Evolutionary conservation across 2,888 invertebrate species (phyloP).

Genomic region (Euplexia lucipara): DNA sequence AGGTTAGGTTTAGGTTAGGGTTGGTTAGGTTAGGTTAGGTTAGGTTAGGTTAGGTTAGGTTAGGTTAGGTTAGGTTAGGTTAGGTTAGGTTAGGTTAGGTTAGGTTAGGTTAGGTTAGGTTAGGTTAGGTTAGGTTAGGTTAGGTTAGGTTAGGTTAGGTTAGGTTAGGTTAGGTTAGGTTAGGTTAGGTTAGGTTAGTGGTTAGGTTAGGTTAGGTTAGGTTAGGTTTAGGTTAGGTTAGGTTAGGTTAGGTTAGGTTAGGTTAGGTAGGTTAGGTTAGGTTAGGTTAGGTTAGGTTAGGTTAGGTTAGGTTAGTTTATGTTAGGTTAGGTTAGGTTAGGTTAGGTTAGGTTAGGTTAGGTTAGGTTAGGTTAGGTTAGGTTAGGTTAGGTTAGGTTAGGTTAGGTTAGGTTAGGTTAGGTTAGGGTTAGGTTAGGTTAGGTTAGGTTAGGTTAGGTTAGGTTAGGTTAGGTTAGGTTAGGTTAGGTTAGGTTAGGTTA

Average conservation of each 20-base stretch:
- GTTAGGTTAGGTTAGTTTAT: conserved; percentile 49
- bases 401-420: conserved; percentile 53
- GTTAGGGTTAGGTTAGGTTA: conserved; percentile 51
- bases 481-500: conserved; percentile 25
- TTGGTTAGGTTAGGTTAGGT: conserved; percentile 3
- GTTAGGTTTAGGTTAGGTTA: conserved; percentile 56
- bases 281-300: conserved; percentile 56
- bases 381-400: conserved; percentile 46
- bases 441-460: conserved; percentile 28
- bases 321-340: conserved; percentile 41
- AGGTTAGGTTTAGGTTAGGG: neutral
- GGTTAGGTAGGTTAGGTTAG: conserved; percentile 59
- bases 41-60: neutral
- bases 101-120: conserved; percentile 53
- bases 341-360: conserved; percentile 43
- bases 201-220: conserved; percentile 57
- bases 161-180: conserved; percentile 53
- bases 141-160: conserved; percentile 51
- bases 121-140: conserved; percentile 50
- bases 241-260: conserved; percentile 58
- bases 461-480: conserved; percentile 23
- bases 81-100: conserved; percentile 24
- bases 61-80: neutral
- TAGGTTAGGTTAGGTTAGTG: conserved; percentile 55
- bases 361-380: conserved; percentile 38